Conservation (phyloP, 2,888 invertebrate genomes). For the Eubasilissa splendida region DNA sequence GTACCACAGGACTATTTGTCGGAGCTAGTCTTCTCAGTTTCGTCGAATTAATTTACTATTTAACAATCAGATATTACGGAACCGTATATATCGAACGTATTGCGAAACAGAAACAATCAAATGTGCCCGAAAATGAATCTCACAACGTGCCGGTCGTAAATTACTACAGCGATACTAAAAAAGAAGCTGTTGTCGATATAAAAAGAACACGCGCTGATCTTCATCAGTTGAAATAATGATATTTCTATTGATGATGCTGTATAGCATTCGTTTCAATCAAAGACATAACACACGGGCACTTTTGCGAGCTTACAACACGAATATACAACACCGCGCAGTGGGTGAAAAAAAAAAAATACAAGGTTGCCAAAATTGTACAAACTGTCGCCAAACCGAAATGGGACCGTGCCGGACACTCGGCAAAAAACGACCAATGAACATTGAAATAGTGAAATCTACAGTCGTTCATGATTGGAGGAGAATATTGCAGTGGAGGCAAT, state of each 20-base stretch:
- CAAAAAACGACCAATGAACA: too few relatives aligned
- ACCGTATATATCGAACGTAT: slow-evolving; percentile 63
- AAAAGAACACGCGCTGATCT: slow-evolving; percentile 55
- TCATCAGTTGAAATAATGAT: not conserved
- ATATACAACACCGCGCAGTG: too few relatives aligned
- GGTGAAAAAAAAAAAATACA: too few relatives aligned
- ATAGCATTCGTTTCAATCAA: not conserved
- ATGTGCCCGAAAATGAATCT: not conserved
- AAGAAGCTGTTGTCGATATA: slow-evolving; percentile 48
- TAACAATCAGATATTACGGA: slow-evolving; percentile 71
- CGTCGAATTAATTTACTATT: slow-evolving; percentile 77
- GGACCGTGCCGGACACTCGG: too few relatives aligned
- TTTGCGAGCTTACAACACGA: too few relatives aligned
- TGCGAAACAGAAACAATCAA: slow-evolving; percentile 11
- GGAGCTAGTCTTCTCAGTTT: slow-evolving; percentile 80
- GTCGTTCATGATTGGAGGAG: too few relatives aligned
- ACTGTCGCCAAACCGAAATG: too few relatives aligned
- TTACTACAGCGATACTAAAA: slow-evolving; percentile 33
- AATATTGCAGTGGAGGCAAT: too few relatives aligned
- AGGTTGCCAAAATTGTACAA: too few relatives aligned
- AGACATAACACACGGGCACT: too few relatives aligned
- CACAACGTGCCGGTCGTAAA: slow-evolving; percentile 6
- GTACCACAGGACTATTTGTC: slow-evolving; percentile 77
- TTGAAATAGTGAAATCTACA: too few relatives aligned
- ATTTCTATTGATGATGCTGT: not conserved